phyloP scores from a whole-genome alignment of 2,797 vertebrate genomes.

The Neoniphon sammara region DNA sequence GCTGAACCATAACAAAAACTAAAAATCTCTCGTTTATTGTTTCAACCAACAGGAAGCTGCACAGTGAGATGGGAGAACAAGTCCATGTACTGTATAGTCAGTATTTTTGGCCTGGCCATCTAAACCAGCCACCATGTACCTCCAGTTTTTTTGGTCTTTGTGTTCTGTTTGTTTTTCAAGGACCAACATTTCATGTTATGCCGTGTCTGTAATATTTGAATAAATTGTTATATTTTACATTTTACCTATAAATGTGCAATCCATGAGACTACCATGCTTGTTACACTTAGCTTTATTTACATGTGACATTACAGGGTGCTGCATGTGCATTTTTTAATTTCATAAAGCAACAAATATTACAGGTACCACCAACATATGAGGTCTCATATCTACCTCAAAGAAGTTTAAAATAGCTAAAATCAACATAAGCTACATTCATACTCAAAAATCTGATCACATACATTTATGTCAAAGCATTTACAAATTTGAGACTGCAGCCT shows the following conservation, averaged over 20 bases:
- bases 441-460: conserved; percentile 34
- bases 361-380: conserved; percentile 30
- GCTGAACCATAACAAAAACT: too few species aligned
- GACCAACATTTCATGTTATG: not conserved
- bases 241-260: not conserved
- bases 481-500: conserved; percentile 34
- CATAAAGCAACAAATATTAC: conserved; percentile 47
- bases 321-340: conserved; percentile 57
- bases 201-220: conserved; percentile 12
- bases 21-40: not conserved
- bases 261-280: conserved; percentile 22
- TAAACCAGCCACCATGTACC: conserved; percentile 64
- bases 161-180: conserved; percentile 18
- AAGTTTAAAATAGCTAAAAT: conserved; percentile 26
- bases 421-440: conserved; percentile 49
- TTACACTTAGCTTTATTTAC: conserved; percentile 70
- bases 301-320: conserved; percentile 49
- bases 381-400: conserved; percentile 32
- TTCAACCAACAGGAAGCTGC: conserved; percentile 87
- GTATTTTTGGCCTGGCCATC: conserved; percentile 91
- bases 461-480: conserved; percentile 44
- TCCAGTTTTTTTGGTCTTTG: not conserved
- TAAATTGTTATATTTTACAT: conserved; percentile 18
- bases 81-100: conserved; percentile 96
- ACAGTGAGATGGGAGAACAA: conserved; percentile 96